Conservation (phyloP, 1,140 invertebrate genomes). For the Zaprionus tsacasi region DNA sequence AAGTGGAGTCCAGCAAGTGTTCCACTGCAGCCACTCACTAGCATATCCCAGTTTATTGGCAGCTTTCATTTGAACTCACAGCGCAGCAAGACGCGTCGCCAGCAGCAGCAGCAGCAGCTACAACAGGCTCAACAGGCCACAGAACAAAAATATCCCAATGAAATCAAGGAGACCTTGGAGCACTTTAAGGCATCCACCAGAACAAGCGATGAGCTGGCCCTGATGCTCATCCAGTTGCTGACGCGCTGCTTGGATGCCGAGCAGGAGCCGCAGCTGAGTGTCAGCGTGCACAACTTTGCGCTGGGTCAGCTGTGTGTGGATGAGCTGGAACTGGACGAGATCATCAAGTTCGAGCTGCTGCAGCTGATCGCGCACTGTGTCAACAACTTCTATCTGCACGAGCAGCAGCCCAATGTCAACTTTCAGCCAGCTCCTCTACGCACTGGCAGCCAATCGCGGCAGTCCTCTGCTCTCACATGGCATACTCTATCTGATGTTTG, state of each 20-base stretch:
- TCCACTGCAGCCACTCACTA: constrained; percentile 44
- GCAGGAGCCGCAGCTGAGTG: constrained; percentile 60
- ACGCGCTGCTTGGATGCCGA: constrained; percentile 71
- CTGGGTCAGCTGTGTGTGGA: constrained; percentile 62
- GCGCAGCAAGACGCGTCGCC: constrained; percentile 43
- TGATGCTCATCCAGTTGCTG: constrained; percentile 68
- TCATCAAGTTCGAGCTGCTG: constrained; percentile 73
- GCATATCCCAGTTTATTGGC: constrained; percentile 57
- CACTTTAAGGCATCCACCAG: constrained; percentile 47
- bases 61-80: constrained; percentile 65
- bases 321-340: constrained; percentile 35
- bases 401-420: constrained; percentile 58
- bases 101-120: constrained; percentile 30
- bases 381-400: constrained; percentile 68
- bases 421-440: constrained; percentile 70
- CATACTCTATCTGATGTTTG: constrained; percentile 71
- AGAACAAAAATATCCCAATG: background rate
- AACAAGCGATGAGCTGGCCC: constrained; percentile 74
- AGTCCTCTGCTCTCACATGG: constrained; percentile 53
- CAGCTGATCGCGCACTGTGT: constrained; percentile 70
- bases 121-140: constrained; percentile 13
- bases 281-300: constrained; percentile 74
- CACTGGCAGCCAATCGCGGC: constrained; percentile 59
- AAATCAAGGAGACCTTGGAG: constrained; percentile 39
- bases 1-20: constrained; percentile 62